Conservation (phyloP, 2,888 invertebrate species). For the Pseudococcus longispinus region DNA sequence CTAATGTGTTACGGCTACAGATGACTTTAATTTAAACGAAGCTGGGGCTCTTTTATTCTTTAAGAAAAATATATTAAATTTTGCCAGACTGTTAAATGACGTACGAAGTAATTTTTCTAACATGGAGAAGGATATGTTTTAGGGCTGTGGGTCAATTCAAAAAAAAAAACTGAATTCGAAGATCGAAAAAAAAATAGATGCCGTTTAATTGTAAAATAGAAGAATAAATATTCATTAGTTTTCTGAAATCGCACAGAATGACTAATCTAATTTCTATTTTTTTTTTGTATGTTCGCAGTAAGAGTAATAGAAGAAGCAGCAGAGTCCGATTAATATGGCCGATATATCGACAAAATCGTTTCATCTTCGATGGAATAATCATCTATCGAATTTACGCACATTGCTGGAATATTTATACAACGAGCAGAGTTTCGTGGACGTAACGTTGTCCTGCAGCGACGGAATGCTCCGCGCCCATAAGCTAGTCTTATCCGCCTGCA, state of each 20-base stretch:
- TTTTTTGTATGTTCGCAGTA: not conserved
- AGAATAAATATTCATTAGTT: too few relatives aligned
- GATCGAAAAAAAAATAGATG: too few relatives aligned
- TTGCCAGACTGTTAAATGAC: not conserved
- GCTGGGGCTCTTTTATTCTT: not conserved
- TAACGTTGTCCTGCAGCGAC: slow-evolving; percentile 75
- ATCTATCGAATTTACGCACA: slow-evolving; percentile 74
- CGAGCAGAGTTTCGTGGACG: slow-evolving; percentile 74
- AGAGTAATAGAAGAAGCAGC: not conserved
- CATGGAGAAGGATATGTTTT: too few relatives aligned
- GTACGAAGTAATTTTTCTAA: too few relatives aligned
- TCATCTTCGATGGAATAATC: slow-evolving; percentile 76
- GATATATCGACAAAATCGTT: slow-evolving; percentile 68
- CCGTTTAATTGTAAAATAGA: too few relatives aligned
- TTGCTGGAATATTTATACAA: slow-evolving; percentile 74
- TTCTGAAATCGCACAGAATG: too few relatives aligned
- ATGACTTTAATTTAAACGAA: slow-evolving; percentile 11
- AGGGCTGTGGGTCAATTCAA: too few relatives aligned
- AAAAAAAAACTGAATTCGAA: too few relatives aligned
- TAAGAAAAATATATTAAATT: not conserved
- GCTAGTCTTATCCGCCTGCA: slow-evolving; percentile 94
- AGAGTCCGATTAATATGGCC: not conserved
- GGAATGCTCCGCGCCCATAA: slow-evolving; percentile 85
- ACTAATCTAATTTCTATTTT: not conserved
- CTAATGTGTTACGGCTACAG: not conserved